These are phyloP conservation scores for Eupithecia centaureata DNA, from an alignment of 2,888 invertebrate genomes.

Conservation along the genomic window DNA sequence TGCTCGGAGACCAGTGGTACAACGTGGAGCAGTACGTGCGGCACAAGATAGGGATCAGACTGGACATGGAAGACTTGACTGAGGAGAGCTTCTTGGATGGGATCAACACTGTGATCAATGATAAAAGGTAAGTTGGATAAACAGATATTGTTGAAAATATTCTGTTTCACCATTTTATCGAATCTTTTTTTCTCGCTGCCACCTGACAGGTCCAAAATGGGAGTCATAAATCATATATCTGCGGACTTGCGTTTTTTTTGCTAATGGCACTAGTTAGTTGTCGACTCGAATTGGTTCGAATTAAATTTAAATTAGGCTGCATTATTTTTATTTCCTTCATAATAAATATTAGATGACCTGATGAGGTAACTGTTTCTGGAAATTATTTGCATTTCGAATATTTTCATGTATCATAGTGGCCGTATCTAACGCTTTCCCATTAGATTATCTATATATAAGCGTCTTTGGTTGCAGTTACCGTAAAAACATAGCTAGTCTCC, in stretches of 20 bases:
- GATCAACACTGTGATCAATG: constrained; percentile 38
- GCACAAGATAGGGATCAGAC: constrained; percentile 52
- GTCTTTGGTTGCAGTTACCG: constrained; percentile 39
- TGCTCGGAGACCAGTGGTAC: constrained; percentile 61
- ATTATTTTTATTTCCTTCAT: too few species aligned
- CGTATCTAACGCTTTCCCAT: neutral
- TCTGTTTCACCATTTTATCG: neutral
- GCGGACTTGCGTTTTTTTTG: neutral
- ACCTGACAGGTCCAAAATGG: neutral
- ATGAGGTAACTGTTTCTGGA: neutral
- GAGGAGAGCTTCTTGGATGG: constrained; percentile 53
- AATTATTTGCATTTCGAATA: neutral
- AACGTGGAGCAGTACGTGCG: constrained; percentile 53
- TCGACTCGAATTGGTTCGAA: too few species aligned
- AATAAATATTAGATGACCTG: too few species aligned
- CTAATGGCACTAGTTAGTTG: neutral
- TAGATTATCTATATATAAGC: neutral
- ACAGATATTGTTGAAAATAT: neutral
- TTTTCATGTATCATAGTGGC: neutral
- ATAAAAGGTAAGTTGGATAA: constrained; percentile 22
- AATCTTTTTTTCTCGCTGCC: too few species aligned
- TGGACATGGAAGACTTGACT: constrained; percentile 50
- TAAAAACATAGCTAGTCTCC: constrained; percentile 38
- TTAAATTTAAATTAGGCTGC: too few species aligned
- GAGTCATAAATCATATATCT: neutral